Percentiles rank a stretch among this genome's conserved stretches.
phyloP scores from a whole-genome alignment of 2,888 invertebrate genomes.

The Steinernema hermaphroditum region DNA sequence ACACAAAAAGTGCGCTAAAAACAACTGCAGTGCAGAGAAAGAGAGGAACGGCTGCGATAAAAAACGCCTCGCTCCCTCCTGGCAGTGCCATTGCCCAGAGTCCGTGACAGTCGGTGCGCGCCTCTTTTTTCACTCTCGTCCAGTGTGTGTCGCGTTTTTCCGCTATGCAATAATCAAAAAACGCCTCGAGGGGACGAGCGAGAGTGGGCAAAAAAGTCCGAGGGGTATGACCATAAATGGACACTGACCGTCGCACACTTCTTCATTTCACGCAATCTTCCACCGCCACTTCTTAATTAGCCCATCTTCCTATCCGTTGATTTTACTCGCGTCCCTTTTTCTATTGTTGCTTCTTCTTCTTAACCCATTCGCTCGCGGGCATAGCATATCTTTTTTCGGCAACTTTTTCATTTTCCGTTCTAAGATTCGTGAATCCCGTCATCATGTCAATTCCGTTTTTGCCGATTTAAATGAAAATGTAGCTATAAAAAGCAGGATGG shows the following conservation, averaged over 20 bases:
- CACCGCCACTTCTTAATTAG: conserved; percentile 3
- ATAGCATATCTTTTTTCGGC: not conserved
- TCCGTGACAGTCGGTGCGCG: conserved; percentile 31
- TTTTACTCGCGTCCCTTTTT: not conserved
- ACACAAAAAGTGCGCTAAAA: conserved; percentile 31
- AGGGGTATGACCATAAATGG: conserved; percentile 28
- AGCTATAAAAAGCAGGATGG: too few relatives aligned
- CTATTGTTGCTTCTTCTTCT: not conserved
- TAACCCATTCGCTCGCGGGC: not conserved
- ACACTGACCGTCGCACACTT: conserved; percentile 15
- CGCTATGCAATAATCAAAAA: conserved; percentile 31
- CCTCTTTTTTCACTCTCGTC: conserved; percentile 29
- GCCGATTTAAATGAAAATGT: too few relatives aligned
- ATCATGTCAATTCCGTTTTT: too few relatives aligned
- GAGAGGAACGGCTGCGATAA: conserved; percentile 24
- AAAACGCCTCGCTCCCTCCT: conserved; percentile 30
- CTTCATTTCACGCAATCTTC: conserved; percentile 19
- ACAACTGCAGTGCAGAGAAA: conserved; percentile 30
- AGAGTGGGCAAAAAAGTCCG: conserved; percentile 21
- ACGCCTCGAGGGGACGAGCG: conserved; percentile 28
- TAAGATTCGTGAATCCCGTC: too few relatives aligned
- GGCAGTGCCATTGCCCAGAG: conserved; percentile 30
- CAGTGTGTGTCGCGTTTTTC: conserved; percentile 18
- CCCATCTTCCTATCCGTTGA: not conserved
- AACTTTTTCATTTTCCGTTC: too few relatives aligned